These are phyloP conservation scores for Psococerastis gibbosa DNA, from an alignment of 2,888 invertebrate species.

Conservation along the genomic window DNA sequence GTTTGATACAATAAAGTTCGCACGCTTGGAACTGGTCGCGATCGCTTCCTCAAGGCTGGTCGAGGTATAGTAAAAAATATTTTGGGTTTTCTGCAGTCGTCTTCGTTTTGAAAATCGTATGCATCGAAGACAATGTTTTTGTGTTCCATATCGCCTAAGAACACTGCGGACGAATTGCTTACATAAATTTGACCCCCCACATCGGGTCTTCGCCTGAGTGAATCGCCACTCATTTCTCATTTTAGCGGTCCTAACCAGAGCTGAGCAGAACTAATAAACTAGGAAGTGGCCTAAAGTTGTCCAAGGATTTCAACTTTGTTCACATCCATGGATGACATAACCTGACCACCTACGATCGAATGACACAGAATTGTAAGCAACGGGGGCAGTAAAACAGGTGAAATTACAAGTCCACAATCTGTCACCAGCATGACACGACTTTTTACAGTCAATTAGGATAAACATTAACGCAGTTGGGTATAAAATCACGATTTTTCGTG, in stretches of 20 bases:
- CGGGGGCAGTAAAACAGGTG: too few relatives aligned
- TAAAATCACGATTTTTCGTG: not conserved
- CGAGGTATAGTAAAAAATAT: slow-evolving; percentile 7
- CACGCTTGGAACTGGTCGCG: not conserved
- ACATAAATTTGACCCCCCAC: slow-evolving; percentile 1
- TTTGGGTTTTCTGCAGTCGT: not conserved
- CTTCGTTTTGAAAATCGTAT: slow-evolving; percentile 4
- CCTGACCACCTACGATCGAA: not conserved
- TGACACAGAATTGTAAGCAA: too few relatives aligned
- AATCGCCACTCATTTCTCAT: not conserved
- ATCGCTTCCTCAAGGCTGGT: slow-evolving; percentile 3
- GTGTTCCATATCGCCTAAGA: slow-evolving; percentile 2
- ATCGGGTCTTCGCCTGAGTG: slow-evolving; percentile 1
- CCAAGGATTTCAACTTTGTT: not conserved
- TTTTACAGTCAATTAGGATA: not conserved
- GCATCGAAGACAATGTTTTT: slow-evolving; percentile 1
- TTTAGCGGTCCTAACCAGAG: not conserved
- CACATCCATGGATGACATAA: not conserved
- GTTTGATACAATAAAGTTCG: not conserved
- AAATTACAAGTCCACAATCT: too few relatives aligned
- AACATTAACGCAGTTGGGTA: not conserved
- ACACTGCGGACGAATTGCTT: not conserved
- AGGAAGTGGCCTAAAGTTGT: not conserved
- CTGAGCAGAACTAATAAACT: not conserved
- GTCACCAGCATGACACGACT: too few relatives aligned